phyloP scores from a whole-genome alignment of 2,113 vertebrate genomes.

The Gymnorhina tibicen region DNA sequence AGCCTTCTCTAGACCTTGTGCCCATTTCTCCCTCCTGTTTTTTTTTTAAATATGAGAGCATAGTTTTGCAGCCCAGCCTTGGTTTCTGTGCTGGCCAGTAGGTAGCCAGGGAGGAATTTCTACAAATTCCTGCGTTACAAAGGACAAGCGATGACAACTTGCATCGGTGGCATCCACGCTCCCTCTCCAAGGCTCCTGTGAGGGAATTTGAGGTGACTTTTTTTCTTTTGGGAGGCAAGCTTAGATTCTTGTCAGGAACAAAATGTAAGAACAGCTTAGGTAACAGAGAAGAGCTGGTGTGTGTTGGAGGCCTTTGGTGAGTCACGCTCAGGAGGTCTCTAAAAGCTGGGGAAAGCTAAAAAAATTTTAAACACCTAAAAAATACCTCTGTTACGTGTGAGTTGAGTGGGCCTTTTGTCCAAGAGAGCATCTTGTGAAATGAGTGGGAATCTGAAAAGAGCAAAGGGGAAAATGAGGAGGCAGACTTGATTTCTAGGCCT shows the following conservation, averaged over 20 bases:
- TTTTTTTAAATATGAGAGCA: rapidly evolving
- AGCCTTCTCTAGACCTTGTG: neutral
- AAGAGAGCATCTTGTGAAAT: neutral
- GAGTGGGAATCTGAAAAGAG: neutral
- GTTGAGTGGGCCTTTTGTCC: neutral
- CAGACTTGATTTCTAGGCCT: neutral
- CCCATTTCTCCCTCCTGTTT: neutral
- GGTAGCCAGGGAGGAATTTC: neutral
- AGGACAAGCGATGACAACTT: neutral
- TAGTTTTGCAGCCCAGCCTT: neutral
- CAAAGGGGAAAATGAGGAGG: neutral
- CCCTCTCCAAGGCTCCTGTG: neutral
- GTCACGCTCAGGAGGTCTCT: neutral
- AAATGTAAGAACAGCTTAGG: neutral
- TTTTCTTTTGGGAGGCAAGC: neutral
- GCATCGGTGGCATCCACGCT: neutral
- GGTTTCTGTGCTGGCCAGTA: neutral
- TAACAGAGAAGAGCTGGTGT: neutral
- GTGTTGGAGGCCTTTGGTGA: neutral
- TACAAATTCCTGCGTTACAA: neutral
- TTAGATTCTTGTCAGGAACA: neutral
- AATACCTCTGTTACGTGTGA: neutral
- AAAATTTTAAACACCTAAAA: neutral
- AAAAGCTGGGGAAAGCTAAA: neutral
- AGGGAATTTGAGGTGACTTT: neutral